A percentile compares a stretch with the other conserved stretches of the same genome.
phyloP scores from a whole-genome alignment of 2,113 vertebrate species.

The Columbina picui region DNA sequence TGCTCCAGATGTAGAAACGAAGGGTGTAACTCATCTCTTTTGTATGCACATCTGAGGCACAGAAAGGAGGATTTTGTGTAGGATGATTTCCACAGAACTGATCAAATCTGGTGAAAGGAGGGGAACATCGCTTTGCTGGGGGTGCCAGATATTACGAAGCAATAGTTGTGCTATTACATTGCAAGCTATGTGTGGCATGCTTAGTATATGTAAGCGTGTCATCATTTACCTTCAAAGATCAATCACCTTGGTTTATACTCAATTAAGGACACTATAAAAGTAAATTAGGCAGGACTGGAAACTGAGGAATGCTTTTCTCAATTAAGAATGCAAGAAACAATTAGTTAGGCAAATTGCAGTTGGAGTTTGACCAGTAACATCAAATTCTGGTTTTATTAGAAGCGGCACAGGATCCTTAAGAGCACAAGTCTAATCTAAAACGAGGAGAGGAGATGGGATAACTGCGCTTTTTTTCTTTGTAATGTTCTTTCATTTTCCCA shows the following conservation, averaged over 20 bases:
- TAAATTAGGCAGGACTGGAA: slow-evolving; percentile 1
- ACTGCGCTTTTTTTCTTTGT: slow-evolving; percentile 3
- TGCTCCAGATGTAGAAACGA: neutral
- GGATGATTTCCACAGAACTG: neutral
- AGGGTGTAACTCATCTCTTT: neutral
- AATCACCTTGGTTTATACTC: neutral
- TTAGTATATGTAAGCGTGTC: fast-evolving
- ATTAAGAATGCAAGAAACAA: slow-evolving; percentile 27
- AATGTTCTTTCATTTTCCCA: neutral
- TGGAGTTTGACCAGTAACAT: slow-evolving; percentile 46
- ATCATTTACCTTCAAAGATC: neutral
- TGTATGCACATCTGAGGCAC: neutral
- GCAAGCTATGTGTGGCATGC: neutral
- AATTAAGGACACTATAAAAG: neutral
- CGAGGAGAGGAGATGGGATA: neutral
- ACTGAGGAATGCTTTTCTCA: neutral
- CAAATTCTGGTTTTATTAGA: neutral
- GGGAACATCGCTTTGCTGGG: neutral
- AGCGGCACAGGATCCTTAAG: neutral
- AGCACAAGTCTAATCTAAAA: neutral
- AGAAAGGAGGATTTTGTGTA: neutral
- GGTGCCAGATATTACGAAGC: neutral
- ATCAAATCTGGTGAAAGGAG: neutral
- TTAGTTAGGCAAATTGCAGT: slow-evolving; percentile 38
- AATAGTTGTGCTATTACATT: neutral